Conservation (phyloP, 1,140 invertebrate genomes). For the Uloborus diversus region DNA sequence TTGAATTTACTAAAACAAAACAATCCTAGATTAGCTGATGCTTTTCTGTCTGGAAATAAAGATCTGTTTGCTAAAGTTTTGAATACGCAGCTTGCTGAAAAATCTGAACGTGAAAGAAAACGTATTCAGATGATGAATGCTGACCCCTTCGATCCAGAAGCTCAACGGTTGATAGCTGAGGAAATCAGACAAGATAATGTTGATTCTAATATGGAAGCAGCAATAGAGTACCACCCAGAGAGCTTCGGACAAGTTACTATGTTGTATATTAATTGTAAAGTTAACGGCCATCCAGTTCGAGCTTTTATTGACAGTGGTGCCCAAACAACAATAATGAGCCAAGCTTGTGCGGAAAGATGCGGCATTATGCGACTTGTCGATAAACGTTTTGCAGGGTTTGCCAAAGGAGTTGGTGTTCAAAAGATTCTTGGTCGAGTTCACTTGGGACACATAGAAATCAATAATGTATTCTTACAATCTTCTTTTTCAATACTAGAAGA, state of each 20-base stretch:
- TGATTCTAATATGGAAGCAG: slow-evolving; percentile 97
- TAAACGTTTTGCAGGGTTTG: slow-evolving; percentile 91
- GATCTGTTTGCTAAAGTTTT: slow-evolving; percentile 86
- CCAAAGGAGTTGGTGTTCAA: slow-evolving; percentile 94
- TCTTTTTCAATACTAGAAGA: slow-evolving; percentile 98
- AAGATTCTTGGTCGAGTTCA: slow-evolving; percentile 95
- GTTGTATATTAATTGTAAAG: slow-evolving; percentile 95
- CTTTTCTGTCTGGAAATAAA: slow-evolving; percentile 81
- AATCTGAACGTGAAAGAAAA: slow-evolving; percentile 81
- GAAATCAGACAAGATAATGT: slow-evolving; percentile 95
- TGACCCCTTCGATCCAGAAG: slow-evolving; percentile 94
- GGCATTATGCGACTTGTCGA: slow-evolving; percentile 97
- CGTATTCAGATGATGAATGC: slow-evolving; percentile 87
- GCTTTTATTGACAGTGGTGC: slow-evolving; percentile 98
- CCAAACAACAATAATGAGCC: slow-evolving; percentile 94
- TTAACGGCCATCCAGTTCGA: slow-evolving; percentile 95
- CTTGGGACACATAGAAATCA: slow-evolving; percentile 95
- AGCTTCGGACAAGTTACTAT: slow-evolving; percentile 97
- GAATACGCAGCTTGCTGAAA: slow-evolving; percentile 77
- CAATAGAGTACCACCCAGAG: slow-evolving; percentile 98
- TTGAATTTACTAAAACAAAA: slow-evolving; percentile 90
- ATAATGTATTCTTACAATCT: slow-evolving; percentile 90
- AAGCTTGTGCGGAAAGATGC: slow-evolving; percentile 88
- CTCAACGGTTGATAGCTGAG: slow-evolving; percentile 92
- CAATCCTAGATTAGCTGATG: slow-evolving; percentile 91